Base-by-base conservation (phyloP, 2,888 invertebrate species). In the Eurois occulta region DNA sequence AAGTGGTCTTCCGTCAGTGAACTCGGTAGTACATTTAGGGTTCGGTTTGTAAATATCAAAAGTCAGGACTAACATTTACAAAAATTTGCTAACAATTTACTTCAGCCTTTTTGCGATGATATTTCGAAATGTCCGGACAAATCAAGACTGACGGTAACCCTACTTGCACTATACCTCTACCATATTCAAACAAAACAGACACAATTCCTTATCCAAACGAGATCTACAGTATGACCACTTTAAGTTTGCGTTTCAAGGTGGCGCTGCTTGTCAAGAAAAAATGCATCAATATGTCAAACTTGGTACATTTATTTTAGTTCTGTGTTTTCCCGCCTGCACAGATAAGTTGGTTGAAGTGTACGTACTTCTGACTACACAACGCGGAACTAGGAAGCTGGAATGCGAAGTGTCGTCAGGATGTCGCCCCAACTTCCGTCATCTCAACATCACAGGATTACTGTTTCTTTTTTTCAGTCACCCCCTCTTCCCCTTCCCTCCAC, bases 341-440 rank as follows among this genome's bases (percentile, higher is more conserved):
- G 48, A 48, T 24, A 48, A 48, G 8, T 48, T 48, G 48, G 48
- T 48, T 13, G 28, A 55, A 13, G 55, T 55, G n/a, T 75, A 71
- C 21, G 60, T 46, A 46, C 67, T 64, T 21, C 46, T 35, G 43
- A 46, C 16, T 7, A 48, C 28, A 55, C 58, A 58, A 72, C 52
- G 32, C 1, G 38, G 67, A 35, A 60, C 60, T 35, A 72, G 74
- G 73, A 77, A 84, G 28, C 60, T 52, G 62, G 55, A 62, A 52
- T 66, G 75, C 76, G 67, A 76, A 82, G 74, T 72, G 86, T 60
- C 78, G 83, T 79, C 78, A 65, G 80, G 69, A 80, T 77, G 88
- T 87, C 87, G 78, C 84, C 87, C 86, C 74, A 55, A 77, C 87
- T 87, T 88, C 86, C 87, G 87, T 67, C 72, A 58, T 77, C 87